These are phyloP conservation scores for Corythaixoides concolor DNA, from an alignment of 2,113 vertebrate species.

Conservation along the genomic window DNA sequence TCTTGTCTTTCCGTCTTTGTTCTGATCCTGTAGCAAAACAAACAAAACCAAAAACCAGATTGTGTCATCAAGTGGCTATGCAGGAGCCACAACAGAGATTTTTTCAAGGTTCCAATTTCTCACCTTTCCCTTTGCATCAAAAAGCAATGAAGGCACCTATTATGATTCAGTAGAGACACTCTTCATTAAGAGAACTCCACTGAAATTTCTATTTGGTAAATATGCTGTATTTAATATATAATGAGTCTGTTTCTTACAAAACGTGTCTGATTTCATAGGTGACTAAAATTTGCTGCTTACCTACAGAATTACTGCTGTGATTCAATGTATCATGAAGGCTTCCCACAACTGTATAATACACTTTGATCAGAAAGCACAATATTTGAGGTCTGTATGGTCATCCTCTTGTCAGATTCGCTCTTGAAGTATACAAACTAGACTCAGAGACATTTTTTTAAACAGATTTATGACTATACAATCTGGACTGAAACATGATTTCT, in stretches of 20 bases:
- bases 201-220: neutral
- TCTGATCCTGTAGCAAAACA: slow-evolving; percentile 16
- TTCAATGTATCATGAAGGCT: neutral
- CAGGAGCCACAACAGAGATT: neutral
- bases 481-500: neutral
- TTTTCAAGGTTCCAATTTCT: neutral
- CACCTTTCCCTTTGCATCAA: neutral
- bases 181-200: neutral
- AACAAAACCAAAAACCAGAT: neutral
- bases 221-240: neutral
- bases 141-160: neutral
- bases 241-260: neutral
- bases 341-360: neutral
- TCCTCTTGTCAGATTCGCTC: neutral
- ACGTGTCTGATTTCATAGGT: neutral
- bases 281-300: neutral
- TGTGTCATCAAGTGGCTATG: neutral
- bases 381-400: neutral
- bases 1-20: neutral
- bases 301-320: neutral
- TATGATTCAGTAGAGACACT: neutral
- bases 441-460: neutral
- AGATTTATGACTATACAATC: neutral
- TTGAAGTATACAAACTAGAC: neutral
- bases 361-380: neutral